Percentiles rank a stretch among this genome's conserved stretches.
phyloP scores from a whole-genome alignment of 2,888 invertebrate genomes.

The Heliconius ismenius region DNA sequence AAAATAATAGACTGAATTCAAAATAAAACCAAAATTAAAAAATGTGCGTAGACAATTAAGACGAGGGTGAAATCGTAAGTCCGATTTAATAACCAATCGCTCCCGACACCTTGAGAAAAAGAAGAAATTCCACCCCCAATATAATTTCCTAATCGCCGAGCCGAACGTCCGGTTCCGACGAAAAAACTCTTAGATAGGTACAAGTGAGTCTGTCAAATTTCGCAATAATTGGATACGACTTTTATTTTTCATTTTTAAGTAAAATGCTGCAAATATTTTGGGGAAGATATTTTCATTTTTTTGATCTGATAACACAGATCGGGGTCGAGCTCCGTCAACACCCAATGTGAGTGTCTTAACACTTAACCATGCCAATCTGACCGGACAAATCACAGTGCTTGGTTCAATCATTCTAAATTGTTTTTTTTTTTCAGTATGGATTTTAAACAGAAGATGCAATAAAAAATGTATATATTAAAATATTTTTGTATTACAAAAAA shows the following conservation, averaged over 20 bases:
- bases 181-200: constrained; percentile 66
- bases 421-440: too few species aligned
- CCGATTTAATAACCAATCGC: constrained; percentile 79
- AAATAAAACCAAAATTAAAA: not conserved
- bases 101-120: constrained; percentile 67
- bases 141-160: constrained; percentile 80
- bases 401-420: not conserved
- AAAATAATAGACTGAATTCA: not conserved
- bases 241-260: not conserved
- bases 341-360: too few species aligned
- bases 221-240: constrained; percentile 60
- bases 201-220: constrained; percentile 56
- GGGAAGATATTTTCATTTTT: too few species aligned
- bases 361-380: not conserved
- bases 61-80: constrained; percentile 64
- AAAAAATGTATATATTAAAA: too few species aligned
- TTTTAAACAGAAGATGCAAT: too few species aligned
- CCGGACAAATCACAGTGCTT: not conserved
- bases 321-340: too few species aligned
- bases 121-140: constrained; percentile 69
- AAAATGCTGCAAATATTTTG: too few species aligned
- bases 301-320: too few species aligned
- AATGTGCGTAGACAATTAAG: constrained; percentile 61
- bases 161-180: constrained; percentile 76
- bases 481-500: too few species aligned